Evolutionary conservation across 1,140 invertebrate species (phyloP).

Genomic region (Calephelis nemesis): DNA sequence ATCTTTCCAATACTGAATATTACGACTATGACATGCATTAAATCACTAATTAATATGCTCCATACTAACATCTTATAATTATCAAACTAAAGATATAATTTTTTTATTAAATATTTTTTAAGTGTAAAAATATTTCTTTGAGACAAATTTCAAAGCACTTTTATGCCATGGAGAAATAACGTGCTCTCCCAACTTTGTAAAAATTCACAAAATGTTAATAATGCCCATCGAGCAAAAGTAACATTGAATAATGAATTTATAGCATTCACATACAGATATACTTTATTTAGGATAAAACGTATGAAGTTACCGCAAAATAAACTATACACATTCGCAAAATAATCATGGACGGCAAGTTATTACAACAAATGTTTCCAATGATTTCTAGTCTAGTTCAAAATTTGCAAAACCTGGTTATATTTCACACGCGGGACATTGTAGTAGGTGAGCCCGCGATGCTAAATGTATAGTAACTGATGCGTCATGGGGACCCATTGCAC

Average conservation of each 20-base stretch:
- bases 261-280: constrained; percentile 26
- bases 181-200: constrained; percentile 34
- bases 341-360: constrained; percentile 61
- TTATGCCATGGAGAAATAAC: constrained; percentile 44
- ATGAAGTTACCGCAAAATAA: constrained; percentile 33
- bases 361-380: constrained; percentile 31
- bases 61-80: constrained; percentile 67
- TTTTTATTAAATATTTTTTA: constrained; percentile 62
- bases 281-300: constrained; percentile 8
- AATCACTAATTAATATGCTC: constrained; percentile 72
- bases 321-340: constrained; percentile 49
- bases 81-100: constrained; percentile 73
- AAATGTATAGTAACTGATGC: too few relatives aligned
- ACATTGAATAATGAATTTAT: constrained; percentile 4
- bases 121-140: constrained; percentile 74
- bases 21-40: constrained; percentile 74
- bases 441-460: too few relatives aligned
- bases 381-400: neutral
- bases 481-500: too few relatives aligned
- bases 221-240: constrained; percentile 46
- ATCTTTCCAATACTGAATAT: constrained; percentile 40
- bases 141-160: constrained; percentile 63
- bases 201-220: constrained; percentile 54
- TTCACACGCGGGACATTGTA: neutral
- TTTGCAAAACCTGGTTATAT: constrained; percentile 10